These are phyloP conservation scores for Trissoscelio sp. DNA, from an alignment of 2,888 invertebrate species.

Conservation along the genomic window DNA sequence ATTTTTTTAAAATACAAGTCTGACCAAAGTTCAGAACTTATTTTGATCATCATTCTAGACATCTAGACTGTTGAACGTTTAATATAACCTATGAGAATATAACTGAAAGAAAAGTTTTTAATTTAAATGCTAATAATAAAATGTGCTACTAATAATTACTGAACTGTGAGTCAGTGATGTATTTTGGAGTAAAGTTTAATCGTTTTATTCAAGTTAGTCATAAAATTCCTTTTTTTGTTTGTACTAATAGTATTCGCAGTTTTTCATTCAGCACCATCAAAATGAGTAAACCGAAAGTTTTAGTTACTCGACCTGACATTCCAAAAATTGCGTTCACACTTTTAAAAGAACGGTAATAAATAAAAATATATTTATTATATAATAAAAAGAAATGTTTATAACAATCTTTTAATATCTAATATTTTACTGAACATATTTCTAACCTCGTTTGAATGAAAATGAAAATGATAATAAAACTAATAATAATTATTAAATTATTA, in stretches of 20 bases:
- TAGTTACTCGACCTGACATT: conserved; percentile 89
- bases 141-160: background rate
- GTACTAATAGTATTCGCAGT: background rate
- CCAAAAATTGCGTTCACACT: conserved; percentile 87
- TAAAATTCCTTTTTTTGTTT: conserved; percentile 29
- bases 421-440: background rate
- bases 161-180: conserved; percentile 19
- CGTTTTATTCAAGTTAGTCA: conserved; percentile 10
- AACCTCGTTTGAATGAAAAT: no score
- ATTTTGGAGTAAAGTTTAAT: conserved; percentile 6
- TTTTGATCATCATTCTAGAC: background rate
- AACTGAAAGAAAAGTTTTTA: background rate
- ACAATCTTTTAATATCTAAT: no score
- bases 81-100: conserved; percentile 12
- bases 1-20: background rate
- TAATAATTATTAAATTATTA: no score
- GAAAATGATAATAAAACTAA: no score
- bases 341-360: conserved; percentile 87
- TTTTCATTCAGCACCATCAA: conserved; percentile 49
- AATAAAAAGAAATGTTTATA: no score
- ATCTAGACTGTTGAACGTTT: no score
- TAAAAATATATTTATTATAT: background rate
- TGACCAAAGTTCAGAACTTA: conserved; percentile 21
- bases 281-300: conserved; percentile 85
- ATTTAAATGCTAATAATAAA: background rate